Conservation (phyloP, 2,113 vertebrate genomes). For the Cebus imitator region DNA sequence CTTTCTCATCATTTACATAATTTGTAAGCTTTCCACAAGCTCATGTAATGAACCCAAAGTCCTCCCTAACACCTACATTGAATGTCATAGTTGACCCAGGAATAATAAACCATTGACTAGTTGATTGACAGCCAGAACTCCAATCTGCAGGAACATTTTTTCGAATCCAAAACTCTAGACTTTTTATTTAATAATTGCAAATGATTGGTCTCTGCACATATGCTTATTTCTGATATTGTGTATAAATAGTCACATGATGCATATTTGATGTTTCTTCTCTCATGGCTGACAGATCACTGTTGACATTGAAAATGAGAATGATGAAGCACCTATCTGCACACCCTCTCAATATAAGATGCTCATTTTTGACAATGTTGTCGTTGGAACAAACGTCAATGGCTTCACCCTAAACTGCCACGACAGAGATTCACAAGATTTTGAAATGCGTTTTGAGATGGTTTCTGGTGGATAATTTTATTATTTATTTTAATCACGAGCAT, state of each 20-base stretch:
- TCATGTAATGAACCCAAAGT: constrained; percentile 6
- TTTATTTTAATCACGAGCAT: constrained; percentile 53
- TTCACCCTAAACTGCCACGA: constrained; percentile 66
- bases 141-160: neutral
- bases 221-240: constrained; percentile 53
- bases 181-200: constrained; percentile 41
- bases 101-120: constrained; percentile 19
- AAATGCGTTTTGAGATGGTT: constrained; percentile 68
- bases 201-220: constrained; percentile 12
- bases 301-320: constrained; percentile 74
- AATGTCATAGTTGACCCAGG: constrained; percentile 29
- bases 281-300: constrained; percentile 72
- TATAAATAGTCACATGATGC: constrained; percentile 8
- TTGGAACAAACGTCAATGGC: constrained; percentile 73
- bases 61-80: neutral
- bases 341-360: constrained; percentile 63
- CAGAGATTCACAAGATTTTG: constrained; percentile 65
- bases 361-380: constrained; percentile 49
- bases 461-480: constrained; percentile 27
- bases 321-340: constrained; percentile 73
- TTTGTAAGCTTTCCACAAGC: neutral
- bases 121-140: constrained; percentile 28
- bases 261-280: constrained; percentile 27
- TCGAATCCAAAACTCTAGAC: neutral
- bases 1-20: neutral